phyloP scores from a whole-genome alignment of 2,113 vertebrate genomes.

The Regulus satrapa region DNA sequence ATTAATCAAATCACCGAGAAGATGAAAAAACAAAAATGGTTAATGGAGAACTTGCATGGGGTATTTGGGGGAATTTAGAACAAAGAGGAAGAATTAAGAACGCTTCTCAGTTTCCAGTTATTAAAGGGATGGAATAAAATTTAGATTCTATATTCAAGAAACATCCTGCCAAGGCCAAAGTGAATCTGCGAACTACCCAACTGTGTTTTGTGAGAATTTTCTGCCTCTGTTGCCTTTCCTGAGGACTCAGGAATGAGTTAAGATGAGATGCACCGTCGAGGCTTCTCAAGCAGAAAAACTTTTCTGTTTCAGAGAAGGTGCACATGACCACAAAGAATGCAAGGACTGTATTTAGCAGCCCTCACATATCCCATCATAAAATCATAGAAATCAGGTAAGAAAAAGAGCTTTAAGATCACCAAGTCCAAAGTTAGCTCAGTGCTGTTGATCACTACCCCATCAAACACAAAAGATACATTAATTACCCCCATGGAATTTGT shows the following conservation, averaged over 20 bases:
- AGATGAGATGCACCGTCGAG: not conserved
- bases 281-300: not conserved
- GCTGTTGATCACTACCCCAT: not conserved
- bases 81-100: not conserved
- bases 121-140: not conserved
- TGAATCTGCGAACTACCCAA: not conserved
- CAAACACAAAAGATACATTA: not conserved
- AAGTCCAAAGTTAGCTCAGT: not conserved
- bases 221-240: not conserved
- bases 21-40: not conserved
- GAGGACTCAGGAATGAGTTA: not conserved
- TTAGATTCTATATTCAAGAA: not conserved
- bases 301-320: not conserved
- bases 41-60: not conserved
- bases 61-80: not conserved
- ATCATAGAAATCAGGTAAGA: not conserved
- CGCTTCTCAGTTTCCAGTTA: not conserved
- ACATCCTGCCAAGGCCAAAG: not conserved
- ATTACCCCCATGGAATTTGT: not conserved
- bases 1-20: not conserved
- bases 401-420: not conserved
- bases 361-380: not conserved
- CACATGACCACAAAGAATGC: not conserved
- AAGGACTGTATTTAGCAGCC: not conserved
- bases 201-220: not conserved